Base-by-base conservation (phyloP, 2,888 invertebrate species). In the Aphidoletes aphidimyza region DNA sequence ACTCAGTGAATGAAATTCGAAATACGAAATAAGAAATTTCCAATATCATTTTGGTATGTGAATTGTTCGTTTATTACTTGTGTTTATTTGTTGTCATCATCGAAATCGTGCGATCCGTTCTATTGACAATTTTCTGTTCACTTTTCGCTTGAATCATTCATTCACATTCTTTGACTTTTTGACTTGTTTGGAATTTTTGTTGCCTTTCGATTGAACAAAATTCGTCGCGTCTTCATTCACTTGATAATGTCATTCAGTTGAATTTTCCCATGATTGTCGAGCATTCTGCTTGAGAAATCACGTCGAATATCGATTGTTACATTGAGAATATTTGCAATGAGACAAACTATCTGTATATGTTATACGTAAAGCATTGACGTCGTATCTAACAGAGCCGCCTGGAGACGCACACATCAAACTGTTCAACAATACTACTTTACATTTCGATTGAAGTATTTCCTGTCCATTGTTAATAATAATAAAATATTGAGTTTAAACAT, bases 51-150 rank as follows among this genome's bases (percentile, higher is more conserved):
- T 54, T 54, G 54, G 54, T 11, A 54, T 54, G 26, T 54, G 54
- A 54, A 54, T 69, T 30, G 69, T 30, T 69, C 69, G 30, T 54
- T 69, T 34, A 69, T 69, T 69, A 69, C 34, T 69, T 69, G 30
- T 69, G 69, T 69, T 69, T 69, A 69, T 69, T 54, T 69, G 34
- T 69, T 69, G 69, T 69, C 30, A 69, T 54, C 54, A 26, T 30
- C 69, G 14, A 14, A 69, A 69, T 69, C 69, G 69, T n/a, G n/a
- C 34, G 69, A 69, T 30, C 30, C 69, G 69, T 69, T 69, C 14
- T 54, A 22, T 11, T n/a, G n/a, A n/a, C n/a, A n/a, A n/a, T 54
- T 22, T 22, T 54, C 22, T 54, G 54, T 54, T 54, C 54, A 54
- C 14, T 8, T n/a, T 54, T 22, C 54, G n/a, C 9, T 54, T 22